Evolutionary conservation across 2,888 invertebrate species (phyloP).

Genomic region (Acleris laterana): DNA sequence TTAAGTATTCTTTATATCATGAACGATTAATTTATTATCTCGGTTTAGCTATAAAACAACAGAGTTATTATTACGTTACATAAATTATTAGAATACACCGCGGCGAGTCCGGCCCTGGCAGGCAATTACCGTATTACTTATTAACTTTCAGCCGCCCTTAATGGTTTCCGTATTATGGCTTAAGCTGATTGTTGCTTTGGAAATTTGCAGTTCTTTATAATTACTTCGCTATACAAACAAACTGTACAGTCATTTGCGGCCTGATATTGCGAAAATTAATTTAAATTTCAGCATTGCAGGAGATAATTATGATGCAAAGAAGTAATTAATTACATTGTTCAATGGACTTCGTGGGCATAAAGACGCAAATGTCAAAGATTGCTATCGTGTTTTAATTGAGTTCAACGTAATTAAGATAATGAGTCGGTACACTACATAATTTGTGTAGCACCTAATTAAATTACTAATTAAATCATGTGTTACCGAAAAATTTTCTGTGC

Average conservation of each 20-base stretch:
- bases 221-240: slow-evolving; percentile 19
- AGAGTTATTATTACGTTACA: background rate
- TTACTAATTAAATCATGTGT: too few species aligned
- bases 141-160: slow-evolving; percentile 71
- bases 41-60: background rate
- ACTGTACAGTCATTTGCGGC: slow-evolving; percentile 1
- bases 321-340: background rate
- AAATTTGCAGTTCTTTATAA: slow-evolving; percentile 53
- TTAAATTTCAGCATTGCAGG: background rate
- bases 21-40: too few species aligned
- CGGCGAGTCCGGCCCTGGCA: slow-evolving; percentile 54
- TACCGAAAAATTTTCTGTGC: too few species aligned
- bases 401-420: too few species aligned
- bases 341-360: too few species aligned
- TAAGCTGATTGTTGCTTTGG: slow-evolving; percentile 55
- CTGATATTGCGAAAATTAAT: slow-evolving; percentile 16
- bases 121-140: slow-evolving; percentile 71
- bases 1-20: too few species aligned
- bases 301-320: background rate
- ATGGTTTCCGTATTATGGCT: slow-evolving; percentile 69
- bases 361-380: too few species aligned
- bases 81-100: background rate
- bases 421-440: too few species aligned
- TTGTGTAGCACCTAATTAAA: too few species aligned
- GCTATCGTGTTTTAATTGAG: too few species aligned